Conservation (phyloP, 1,140 invertebrate genomes). For the Calephelis nemesis region DNA sequence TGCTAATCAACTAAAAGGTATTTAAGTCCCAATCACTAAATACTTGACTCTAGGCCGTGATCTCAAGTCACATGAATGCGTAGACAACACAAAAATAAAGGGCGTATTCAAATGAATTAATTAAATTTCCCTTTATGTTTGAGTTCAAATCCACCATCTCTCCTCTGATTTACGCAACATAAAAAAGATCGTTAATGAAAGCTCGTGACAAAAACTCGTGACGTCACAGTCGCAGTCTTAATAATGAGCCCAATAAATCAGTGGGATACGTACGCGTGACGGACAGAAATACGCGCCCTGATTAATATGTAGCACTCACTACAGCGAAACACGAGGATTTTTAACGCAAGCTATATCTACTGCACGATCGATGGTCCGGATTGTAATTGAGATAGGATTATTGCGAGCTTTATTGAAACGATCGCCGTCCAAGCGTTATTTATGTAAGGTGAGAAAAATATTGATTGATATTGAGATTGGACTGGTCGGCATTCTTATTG, state of each 20-base stretch:
- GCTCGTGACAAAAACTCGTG: slow-evolving; percentile 11
- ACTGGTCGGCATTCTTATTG: no score
- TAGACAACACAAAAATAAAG: not conserved
- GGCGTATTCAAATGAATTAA: slow-evolving; percentile 8
- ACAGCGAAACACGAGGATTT: not conserved
- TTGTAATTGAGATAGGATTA: slow-evolving; percentile 8
- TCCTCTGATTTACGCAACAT: slow-evolving; percentile 5
- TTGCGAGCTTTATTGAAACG: not conserved
- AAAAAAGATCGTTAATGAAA: slow-evolving; percentile 19
- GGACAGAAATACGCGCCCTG: slow-evolving; percentile 13
- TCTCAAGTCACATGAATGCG: no score
- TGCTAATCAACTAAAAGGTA: no score
- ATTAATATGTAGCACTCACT: slow-evolving; percentile 1
- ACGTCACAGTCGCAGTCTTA: slow-evolving; percentile 8
- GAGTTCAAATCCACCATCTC: not conserved
- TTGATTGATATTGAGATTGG: no score
- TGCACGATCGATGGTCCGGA: not conserved
- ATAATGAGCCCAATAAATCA: slow-evolving; percentile 16
- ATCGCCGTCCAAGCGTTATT: no score
- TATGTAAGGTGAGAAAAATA: no score
- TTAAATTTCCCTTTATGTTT: slow-evolving; percentile 7
- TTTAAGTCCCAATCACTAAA: no score
- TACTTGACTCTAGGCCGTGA: no score
- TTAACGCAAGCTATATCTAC: not conserved
- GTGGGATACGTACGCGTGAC: slow-evolving; percentile 7